Evolutionary conservation across 2,113 vertebrate genomes (phyloP).

Genomic region (Nerophis lumbriciformis): DNA sequence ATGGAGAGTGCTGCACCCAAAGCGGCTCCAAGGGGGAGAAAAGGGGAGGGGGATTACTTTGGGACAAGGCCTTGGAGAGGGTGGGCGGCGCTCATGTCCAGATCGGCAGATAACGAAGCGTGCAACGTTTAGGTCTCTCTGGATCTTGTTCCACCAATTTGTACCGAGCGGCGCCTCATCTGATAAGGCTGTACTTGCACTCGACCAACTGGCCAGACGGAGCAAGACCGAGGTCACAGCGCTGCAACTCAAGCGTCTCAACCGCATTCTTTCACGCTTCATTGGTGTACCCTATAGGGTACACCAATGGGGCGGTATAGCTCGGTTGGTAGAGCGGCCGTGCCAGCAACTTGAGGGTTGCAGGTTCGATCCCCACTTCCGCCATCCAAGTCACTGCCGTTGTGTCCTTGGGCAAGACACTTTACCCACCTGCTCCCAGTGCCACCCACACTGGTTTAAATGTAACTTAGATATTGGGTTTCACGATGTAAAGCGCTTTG

Average conservation of each 20-base stretch:
- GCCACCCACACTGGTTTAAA: no score
- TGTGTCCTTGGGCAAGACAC: no score
- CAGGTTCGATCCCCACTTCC: no score
- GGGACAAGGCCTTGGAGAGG: not conserved
- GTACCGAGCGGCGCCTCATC: slow-evolving; percentile 21
- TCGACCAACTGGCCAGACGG: not conserved
- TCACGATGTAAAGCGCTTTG: no score
- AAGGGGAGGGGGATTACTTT: slow-evolving; percentile 32
- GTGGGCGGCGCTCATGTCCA: slow-evolving; percentile 24
- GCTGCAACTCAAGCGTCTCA: slow-evolving; percentile 1
- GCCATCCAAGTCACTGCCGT: no score
- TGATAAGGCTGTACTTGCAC: slow-evolving; percentile 31
- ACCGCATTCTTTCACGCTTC: not conserved
- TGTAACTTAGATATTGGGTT: no score
- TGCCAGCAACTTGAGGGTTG: no score
- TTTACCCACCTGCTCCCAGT: no score
- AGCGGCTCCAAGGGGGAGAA: not conserved
- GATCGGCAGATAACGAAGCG: slow-evolving; percentile 58
- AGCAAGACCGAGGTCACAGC: not conserved
- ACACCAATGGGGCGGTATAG: no score
- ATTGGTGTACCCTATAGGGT: no score
- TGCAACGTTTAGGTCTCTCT: slow-evolving; percentile 20
- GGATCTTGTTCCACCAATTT: slow-evolving; percentile 50
- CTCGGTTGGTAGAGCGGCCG: no score
- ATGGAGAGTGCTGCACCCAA: slow-evolving; percentile 45